Evolutionary conservation across 2,888 invertebrate species (phyloP).

Genomic region (Euzophera pinguis): DNA sequence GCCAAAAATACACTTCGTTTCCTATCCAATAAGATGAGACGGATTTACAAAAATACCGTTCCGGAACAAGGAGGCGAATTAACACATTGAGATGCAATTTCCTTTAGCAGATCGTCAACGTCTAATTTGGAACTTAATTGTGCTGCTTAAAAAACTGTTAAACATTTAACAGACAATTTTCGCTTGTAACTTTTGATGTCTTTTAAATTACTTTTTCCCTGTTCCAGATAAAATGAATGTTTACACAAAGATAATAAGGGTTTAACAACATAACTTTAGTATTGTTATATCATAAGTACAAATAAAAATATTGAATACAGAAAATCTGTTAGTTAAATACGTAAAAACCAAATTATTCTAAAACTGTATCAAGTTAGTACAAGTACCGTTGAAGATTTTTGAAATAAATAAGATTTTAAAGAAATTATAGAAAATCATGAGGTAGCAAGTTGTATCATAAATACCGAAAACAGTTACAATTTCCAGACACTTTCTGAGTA

Average conservation of each 20-base stretch:
- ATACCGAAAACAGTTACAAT: not conserved
- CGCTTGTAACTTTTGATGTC: not conserved
- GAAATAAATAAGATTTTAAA: no score
- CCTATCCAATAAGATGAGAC: not conserved
- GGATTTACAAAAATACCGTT: conserved; percentile 1
- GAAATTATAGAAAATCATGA: no score
- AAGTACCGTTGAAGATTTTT: no score
- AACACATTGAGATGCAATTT: conserved; percentile 14
- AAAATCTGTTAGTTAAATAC: no score
- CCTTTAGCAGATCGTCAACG: conserved; percentile 5
- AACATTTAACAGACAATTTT: conserved; percentile 5
- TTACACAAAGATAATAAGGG: not conserved
- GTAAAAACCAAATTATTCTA: no score
- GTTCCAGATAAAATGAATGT: not conserved
- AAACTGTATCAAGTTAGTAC: no score
- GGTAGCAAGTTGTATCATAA: not conserved
- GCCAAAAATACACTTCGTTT: conserved; percentile 9
- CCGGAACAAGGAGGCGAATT: conserved; percentile 11
- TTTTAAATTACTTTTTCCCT: not conserved
- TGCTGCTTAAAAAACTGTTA: conserved; percentile 9
- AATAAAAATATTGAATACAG: no score
- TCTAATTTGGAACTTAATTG: conserved; percentile 11
- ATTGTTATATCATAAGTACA: not conserved
- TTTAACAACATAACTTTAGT: not conserved
- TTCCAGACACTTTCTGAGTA: not conserved